These are phyloP conservation scores for Anodontia alba DNA, from an alignment of 2,888 invertebrate genomes.

Conservation along the genomic window DNA sequence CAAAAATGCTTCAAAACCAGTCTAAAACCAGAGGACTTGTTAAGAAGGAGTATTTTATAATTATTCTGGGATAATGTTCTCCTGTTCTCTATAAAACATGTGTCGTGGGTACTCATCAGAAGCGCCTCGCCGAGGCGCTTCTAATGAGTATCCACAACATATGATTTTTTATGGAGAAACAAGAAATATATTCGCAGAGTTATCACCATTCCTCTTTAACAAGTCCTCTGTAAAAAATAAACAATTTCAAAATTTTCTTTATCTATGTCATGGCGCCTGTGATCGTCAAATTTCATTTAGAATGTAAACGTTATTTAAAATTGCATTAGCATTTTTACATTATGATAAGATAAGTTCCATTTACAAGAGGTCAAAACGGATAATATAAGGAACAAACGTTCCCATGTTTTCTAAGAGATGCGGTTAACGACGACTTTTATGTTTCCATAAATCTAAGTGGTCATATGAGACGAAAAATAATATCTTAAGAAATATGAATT, in stretches of 20 bases:
- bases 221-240: no score
- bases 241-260: neutral
- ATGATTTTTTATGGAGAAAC: no score
- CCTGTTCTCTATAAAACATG: no score
- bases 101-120: no score
- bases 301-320: neutral
- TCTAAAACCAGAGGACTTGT: no score
- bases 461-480: neutral
- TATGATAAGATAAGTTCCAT: neutral
- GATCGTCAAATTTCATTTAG: neutral
- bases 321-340: neutral
- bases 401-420: neutral
- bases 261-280: neutral
- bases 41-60: no score
- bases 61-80: no score
- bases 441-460: conserved; percentile 2
- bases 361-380: neutral
- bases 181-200: no score
- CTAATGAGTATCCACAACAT: no score
- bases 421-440: neutral
- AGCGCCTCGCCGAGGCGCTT: no score
- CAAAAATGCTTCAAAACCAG: no score
- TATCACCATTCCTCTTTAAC: no score
- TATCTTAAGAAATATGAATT: conserved; percentile 16
- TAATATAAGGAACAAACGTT: neutral